Evolutionary conservation across 2,113 vertebrate species (phyloP).

Genomic region (Gopherus flavomarginatus): DNA sequence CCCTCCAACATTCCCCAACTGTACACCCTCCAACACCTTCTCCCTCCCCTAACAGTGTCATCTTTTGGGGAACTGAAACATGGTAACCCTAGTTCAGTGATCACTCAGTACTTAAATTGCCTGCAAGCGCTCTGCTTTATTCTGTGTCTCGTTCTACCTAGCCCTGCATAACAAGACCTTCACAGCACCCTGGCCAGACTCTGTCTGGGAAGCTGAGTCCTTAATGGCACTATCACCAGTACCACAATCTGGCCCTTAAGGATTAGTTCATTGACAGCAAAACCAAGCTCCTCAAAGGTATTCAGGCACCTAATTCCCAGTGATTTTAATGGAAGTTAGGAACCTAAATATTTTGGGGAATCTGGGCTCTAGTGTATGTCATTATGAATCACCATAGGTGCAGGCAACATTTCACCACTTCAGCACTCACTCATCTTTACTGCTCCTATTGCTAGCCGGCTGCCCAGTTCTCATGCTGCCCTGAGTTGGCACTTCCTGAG

Average conservation of each 20-base stretch:
- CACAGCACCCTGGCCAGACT: too few relatives aligned
- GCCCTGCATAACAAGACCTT: too few relatives aligned
- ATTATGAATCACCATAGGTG: background rate
- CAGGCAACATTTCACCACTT: background rate
- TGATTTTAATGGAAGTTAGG: too few relatives aligned
- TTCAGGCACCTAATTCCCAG: background rate
- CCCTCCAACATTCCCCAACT: too few relatives aligned
- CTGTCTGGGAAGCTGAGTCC: background rate
- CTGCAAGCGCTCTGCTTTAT: too few relatives aligned
- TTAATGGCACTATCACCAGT: background rate
- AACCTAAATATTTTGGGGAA: background rate
- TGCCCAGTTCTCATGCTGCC: fast-evolving
- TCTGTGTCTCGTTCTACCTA: too few relatives aligned
- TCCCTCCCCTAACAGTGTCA: too few relatives aligned
- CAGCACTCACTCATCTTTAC: background rate
- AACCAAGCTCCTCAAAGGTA: background rate
- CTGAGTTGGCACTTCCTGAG: background rate
- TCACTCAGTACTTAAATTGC: too few relatives aligned
- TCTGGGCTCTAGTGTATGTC: fast-evolving
- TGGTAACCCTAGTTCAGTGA: too few relatives aligned
- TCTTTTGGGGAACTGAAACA: too few relatives aligned
- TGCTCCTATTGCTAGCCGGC: background rate
- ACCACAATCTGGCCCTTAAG: background rate
- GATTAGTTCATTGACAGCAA: background rate
- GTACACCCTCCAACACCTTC: too few relatives aligned